These are phyloP conservation scores for Pygoscelis antarcticus DNA, from an alignment of 2,113 vertebrate species.

Conservation along the genomic window DNA sequence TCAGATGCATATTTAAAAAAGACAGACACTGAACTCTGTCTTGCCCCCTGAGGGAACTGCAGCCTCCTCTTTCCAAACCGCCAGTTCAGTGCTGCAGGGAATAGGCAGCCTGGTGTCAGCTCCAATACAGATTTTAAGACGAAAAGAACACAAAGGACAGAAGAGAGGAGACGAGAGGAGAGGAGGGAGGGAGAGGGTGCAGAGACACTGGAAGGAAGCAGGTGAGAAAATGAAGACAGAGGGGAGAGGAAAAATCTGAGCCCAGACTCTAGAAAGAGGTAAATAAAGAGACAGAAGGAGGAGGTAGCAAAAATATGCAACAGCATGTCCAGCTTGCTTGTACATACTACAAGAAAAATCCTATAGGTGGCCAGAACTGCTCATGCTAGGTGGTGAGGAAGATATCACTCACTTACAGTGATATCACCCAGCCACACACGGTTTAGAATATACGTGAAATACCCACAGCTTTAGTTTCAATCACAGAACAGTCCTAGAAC, in stretches of 20 bases:
- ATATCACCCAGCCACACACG: neutral
- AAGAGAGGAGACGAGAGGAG: neutral
- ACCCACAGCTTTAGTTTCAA: neutral
- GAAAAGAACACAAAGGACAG: conserved; percentile 40
- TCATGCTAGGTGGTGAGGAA: neutral
- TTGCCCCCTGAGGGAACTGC: conserved; percentile 26
- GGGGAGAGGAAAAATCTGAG: neutral
- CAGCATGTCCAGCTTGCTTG: neutral
- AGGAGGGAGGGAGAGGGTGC: neutral
- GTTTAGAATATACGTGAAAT: neutral
- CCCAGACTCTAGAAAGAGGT: neutral
- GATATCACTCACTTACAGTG: neutral
- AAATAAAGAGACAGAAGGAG: neutral
- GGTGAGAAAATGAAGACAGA: neutral
- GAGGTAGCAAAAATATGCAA: neutral
- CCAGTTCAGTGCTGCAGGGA: conserved; percentile 35
- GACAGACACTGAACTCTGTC: conserved; percentile 37
- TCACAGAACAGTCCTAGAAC: neutral
- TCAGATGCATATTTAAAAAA: conserved; percentile 50
- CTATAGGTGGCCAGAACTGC: neutral
- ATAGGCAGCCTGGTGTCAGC: conserved; percentile 42
- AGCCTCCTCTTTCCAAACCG: conserved; percentile 12
- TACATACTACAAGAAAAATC: neutral
- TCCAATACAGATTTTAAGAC: neutral
- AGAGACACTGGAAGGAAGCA: neutral